These are phyloP conservation scores for Pampusana beccarii DNA, from an alignment of 2,113 vertebrate species.

Conservation along the genomic window DNA sequence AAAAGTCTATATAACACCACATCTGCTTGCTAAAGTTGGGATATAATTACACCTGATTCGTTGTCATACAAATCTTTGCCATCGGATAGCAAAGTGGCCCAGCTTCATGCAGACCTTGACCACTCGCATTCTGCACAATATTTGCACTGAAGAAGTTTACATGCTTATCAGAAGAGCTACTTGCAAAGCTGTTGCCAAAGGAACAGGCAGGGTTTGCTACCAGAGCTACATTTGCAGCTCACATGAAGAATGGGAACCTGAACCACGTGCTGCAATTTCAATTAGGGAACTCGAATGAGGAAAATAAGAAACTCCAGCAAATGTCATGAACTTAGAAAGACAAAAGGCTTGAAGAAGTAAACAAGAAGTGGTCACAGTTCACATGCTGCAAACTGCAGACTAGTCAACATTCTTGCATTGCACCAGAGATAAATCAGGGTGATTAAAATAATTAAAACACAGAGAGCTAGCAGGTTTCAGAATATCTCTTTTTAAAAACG, in stretches of 20 bases:
- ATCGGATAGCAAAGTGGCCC: neutral
- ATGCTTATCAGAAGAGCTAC: neutral
- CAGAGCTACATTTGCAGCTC: neutral
- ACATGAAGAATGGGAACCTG: neutral
- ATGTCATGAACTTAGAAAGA: neutral
- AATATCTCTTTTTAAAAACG: neutral
- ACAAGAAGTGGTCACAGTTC: neutral
- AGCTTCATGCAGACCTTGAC: neutral
- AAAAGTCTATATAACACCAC: neutral
- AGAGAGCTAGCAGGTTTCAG: neutral
- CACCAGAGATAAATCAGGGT: neutral
- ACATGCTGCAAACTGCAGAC: neutral
- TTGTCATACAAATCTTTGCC: neutral
- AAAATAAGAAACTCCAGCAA: neutral
- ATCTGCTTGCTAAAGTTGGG: neutral
- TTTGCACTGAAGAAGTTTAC: neutral
- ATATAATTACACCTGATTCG: neutral
- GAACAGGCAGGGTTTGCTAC: neutral
- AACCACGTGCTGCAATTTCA: neutral
- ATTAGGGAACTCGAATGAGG: neutral
- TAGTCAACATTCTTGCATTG: neutral
- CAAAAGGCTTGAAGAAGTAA: neutral
- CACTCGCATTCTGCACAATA: neutral
- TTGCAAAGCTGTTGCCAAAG: neutral
- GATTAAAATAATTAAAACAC: neutral